These are phyloP conservation scores for Spodoptera picta DNA, from an alignment of 2,888 invertebrate species.

Conservation along the genomic window DNA sequence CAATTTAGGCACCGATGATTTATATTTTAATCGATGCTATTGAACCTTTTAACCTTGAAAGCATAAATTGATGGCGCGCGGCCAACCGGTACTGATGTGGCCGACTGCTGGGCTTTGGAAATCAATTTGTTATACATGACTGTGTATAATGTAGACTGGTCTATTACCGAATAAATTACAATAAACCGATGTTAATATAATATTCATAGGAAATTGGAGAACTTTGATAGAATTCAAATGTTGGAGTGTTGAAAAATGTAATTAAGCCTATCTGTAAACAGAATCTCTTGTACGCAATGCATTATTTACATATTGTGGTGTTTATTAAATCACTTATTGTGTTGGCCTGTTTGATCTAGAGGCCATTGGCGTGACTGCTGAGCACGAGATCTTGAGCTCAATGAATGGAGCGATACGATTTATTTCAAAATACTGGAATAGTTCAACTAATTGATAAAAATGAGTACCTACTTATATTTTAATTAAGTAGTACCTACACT, in stretches of 20 bases:
- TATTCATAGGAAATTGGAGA: slow-evolving; percentile 46
- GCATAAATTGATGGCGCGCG: slow-evolving; percentile 47
- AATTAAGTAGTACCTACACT: no score
- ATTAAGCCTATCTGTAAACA: slow-evolving; percentile 62
- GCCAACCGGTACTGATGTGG: slow-evolving; percentile 47
- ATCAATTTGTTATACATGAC: slow-evolving; percentile 42
- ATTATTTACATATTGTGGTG: slow-evolving; percentile 40
- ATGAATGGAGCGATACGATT: no score
- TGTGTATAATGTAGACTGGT: slow-evolving; percentile 17
- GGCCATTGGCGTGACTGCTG: no score
- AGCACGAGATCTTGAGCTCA: no score
- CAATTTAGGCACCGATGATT: slow-evolving; percentile 68
- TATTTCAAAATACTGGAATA: no score
- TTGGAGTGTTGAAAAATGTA: slow-evolving; percentile 49
- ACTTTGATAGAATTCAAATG: slow-evolving; percentile 27
- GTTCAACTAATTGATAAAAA: no score
- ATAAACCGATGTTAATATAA: slow-evolving; percentile 30
- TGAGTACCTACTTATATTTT: no score
- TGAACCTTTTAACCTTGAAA: slow-evolving; percentile 60
- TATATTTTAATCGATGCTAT: slow-evolving; percentile 63
- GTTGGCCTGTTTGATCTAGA: no score
- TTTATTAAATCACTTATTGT: no score
- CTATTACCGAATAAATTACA: slow-evolving; percentile 26
- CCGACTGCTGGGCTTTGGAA: slow-evolving; percentile 45
- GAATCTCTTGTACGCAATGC: slow-evolving; percentile 51